These are phyloP conservation scores for Sinhomidia bicolor DNA, from an alignment of 2,888 invertebrate genomes.

Conservation along the genomic window DNA sequence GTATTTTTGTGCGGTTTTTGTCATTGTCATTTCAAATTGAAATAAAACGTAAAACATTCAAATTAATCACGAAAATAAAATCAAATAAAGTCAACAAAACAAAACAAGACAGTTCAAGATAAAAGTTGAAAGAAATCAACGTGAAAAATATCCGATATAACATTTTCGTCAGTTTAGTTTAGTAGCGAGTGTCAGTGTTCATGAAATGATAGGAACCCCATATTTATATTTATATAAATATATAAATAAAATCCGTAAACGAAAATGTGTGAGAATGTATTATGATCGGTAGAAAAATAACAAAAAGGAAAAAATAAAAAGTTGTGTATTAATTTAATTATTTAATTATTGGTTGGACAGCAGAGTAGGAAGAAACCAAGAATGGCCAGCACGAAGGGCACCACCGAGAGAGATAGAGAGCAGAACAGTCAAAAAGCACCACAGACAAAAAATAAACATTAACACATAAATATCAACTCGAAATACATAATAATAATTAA, in stretches of 20 bases:
- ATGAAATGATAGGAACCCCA: no score
- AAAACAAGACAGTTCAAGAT: no score
- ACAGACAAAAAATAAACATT: slow-evolving; percentile 78
- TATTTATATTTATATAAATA: no score
- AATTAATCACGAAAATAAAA: neutral
- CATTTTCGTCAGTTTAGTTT: no score
- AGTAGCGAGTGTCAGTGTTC: no score
- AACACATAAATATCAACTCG: slow-evolving; percentile 77
- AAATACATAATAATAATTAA: slow-evolving; percentile 47
- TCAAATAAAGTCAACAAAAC: no score
- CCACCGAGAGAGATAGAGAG: slow-evolving; percentile 80
- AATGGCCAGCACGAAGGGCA: slow-evolving; percentile 80
- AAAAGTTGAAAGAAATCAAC: no score
- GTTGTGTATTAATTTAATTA: slow-evolving; percentile 17
- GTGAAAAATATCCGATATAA: no score
- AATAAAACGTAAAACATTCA: neutral
- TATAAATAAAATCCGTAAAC: neutral
- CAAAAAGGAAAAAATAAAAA: slow-evolving; percentile 11
- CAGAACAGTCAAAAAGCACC: slow-evolving; percentile 80
- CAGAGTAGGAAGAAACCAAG: slow-evolving; percentile 80
- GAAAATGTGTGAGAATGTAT: neutral
- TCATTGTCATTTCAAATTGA: neutral
- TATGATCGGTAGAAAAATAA: neutral
- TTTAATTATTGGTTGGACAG: slow-evolving; percentile 69
- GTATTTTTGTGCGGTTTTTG: neutral